Percentiles rank a stretch among this genome's conserved stretches.
Conservation (phyloP, 2,113 vertebrate genomes). For the Phrynosoma blainvillii region DNA sequence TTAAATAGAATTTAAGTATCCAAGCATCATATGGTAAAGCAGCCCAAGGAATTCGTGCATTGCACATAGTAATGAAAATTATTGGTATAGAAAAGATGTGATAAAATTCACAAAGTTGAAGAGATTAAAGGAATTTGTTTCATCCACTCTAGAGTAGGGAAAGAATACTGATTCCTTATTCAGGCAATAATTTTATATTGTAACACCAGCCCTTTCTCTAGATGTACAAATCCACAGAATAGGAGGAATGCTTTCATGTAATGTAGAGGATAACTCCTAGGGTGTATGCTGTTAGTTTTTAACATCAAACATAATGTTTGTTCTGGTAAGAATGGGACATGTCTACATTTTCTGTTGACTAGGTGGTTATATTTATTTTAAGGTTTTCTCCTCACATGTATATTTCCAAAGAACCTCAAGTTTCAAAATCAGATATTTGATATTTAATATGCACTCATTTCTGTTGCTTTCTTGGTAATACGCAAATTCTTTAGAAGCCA, state of each 20-base stretch:
- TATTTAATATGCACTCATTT: not conserved
- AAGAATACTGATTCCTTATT: not conserved
- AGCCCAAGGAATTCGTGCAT: not conserved
- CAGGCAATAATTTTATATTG: not conserved
- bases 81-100: not conserved
- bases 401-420: not conserved
- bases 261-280: not conserved
- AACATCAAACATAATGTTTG: not conserved
- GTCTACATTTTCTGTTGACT: not conserved
- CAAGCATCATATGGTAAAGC: conserved; percentile 1
- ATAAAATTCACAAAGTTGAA: not conserved
- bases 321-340: conserved; percentile 5
- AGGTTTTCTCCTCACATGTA: no score
- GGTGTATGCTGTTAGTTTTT: not conserved
- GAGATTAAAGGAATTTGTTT: not conserved
- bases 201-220: not conserved
- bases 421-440: not conserved
- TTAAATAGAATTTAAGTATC: conserved; percentile 25
- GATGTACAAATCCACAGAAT: not conserved
- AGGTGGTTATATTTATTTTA: rapidly evolving
- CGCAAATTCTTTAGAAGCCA: not conserved
- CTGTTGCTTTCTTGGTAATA: not conserved
- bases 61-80: not conserved
- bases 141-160: not conserved
- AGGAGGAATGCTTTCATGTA: not conserved